phyloP scores from a whole-genome alignment of 1,140 invertebrate species.

The Pinna nobilis region DNA sequence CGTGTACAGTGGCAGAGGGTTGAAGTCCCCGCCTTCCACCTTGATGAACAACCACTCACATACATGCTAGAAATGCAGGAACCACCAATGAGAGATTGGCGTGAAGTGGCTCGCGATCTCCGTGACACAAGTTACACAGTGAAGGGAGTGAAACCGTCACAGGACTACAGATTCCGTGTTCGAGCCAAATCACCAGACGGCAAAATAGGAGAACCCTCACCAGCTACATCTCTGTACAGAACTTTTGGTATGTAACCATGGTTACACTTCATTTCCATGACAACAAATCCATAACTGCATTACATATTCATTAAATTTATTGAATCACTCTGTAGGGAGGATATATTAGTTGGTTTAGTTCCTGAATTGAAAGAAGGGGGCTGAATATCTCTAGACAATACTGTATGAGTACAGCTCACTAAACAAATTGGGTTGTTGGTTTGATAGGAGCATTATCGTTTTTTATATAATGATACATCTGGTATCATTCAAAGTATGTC shows the following conservation, averaged over 20 bases:
- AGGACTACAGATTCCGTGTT: slow-evolving; percentile 68
- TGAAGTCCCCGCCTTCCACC: slow-evolving; percentile 59
- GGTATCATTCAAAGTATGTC: too few relatives aligned
- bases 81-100: slow-evolving; percentile 59
- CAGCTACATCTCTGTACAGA: slow-evolving; percentile 63
- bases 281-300: background rate
- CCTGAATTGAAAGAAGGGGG: too few relatives aligned
- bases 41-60: slow-evolving; percentile 55
- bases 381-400: too few relatives aligned
- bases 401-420: too few relatives aligned
- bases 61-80: slow-evolving; percentile 68
- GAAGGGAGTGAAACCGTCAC: slow-evolving; percentile 57
- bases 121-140: slow-evolving; percentile 58
- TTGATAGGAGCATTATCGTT: too few relatives aligned
- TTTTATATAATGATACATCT: too few relatives aligned
- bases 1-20: slow-evolving; percentile 63
- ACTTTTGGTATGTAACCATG: slow-evolving; percentile 54
- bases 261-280: background rate
- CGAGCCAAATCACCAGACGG: slow-evolving; percentile 57
- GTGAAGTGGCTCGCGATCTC: slow-evolving; percentile 60
- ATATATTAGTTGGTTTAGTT: too few relatives aligned
- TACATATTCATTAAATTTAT: background rate
- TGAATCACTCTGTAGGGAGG: background rate
- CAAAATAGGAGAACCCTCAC: slow-evolving; percentile 62
- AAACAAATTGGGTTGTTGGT: too few relatives aligned